phyloP scores from a whole-genome alignment of 2,888 invertebrate species.

The Hylaea fasciaria region DNA sequence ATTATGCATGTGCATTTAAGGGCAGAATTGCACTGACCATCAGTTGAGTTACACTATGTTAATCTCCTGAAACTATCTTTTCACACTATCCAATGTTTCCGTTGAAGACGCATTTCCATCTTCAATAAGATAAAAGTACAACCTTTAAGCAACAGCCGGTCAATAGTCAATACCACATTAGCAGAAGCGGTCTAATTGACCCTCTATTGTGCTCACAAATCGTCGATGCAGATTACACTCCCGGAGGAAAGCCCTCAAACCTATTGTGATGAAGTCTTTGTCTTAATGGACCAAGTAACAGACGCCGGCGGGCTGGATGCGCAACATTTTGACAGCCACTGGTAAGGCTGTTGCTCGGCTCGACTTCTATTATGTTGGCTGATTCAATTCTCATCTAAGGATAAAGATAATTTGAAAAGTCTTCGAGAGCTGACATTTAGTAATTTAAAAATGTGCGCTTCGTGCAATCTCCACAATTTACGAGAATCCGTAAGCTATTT shows the following conservation, averaged over 20 bases:
- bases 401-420: too few relatives aligned
- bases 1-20: too few relatives aligned
- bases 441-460: too few relatives aligned
- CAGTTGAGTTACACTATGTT: too few relatives aligned
- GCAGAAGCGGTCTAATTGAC: conserved; percentile 38
- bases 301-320: conserved; percentile 8
- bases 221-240: conserved; percentile 43
- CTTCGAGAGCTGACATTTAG: too few relatives aligned
- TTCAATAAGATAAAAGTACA: conserved; percentile 3
- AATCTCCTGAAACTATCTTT: too few relatives aligned
- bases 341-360: background rate
- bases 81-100: background rate
- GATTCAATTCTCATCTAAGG: too few relatives aligned
- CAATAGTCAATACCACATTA: conserved; percentile 30
- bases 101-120: background rate
- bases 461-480: too few relatives aligned
- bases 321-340: background rate
- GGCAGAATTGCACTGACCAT: too few relatives aligned
- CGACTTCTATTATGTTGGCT: too few relatives aligned
- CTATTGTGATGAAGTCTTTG: conserved; percentile 41
- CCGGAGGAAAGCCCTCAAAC: conserved; percentile 36
- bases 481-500: too few relatives aligned
- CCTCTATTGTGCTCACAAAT: conserved; percentile 42
- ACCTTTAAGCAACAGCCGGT: conserved; percentile 8
- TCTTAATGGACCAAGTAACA: conserved; percentile 33